These are phyloP conservation scores for Protobothrops flavoviridis DNA, from an alignment of 2,113 vertebrate species.

Conservation along the genomic window DNA sequence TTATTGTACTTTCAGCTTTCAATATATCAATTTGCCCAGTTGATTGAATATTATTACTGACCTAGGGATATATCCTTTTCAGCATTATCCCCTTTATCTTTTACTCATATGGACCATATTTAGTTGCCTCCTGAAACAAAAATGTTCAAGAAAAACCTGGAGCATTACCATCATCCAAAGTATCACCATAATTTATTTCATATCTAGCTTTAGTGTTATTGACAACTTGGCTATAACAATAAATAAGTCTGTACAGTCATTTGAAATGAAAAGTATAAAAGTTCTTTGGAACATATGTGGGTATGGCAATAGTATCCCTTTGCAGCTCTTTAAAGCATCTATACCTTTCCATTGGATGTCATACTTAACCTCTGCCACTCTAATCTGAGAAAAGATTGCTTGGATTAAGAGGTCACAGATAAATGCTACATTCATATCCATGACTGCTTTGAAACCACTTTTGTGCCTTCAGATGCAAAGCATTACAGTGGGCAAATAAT, in stretches of 20 bases:
- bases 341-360: neutral
- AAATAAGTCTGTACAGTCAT: neutral
- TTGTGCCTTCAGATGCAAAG: neutral
- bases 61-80: neutral
- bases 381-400: neutral
- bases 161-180: neutral
- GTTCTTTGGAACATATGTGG: neutral
- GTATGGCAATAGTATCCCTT: neutral
- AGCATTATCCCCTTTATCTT: neutral
- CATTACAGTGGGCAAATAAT: neutral
- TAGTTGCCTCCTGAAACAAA: neutral
- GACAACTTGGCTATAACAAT: neutral
- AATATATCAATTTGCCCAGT: neutral
- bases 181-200: neutral
- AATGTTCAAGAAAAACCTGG: neutral
- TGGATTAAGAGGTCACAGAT: neutral
- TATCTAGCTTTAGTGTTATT: neutral
- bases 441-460: neutral
- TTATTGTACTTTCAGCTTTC: neutral
- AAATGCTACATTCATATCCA: neutral
- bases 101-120: neutral
- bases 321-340: neutral
- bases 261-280: neutral
- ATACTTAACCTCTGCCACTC: neutral
- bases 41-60: neutral